Percentiles rank a stretch among this genome's conserved stretches.
phyloP scores from a whole-genome alignment of 2,113 vertebrate genomes.

The Columba livia region DNA sequence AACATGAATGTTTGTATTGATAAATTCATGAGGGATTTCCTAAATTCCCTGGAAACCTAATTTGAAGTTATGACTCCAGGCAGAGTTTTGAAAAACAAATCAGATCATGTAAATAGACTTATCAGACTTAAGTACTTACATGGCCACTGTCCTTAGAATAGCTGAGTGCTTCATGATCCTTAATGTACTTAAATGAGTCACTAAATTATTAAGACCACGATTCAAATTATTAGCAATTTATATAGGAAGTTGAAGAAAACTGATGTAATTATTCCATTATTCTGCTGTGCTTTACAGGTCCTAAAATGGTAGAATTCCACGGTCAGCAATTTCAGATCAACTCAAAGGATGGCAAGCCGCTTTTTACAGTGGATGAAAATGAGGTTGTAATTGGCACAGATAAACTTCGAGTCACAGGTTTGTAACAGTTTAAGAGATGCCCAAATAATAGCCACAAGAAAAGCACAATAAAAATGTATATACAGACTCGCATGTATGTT shows the following conservation, averaged over 20 bases:
- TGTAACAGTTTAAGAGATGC: neutral
- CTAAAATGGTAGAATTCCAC: constrained; percentile 83
- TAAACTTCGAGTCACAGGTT: constrained; percentile 94
- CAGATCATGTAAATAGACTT: neutral
- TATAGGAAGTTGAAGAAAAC: neutral
- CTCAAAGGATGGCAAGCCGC: constrained; percentile 80
- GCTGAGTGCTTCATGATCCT: neutral
- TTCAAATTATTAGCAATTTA: neutral
- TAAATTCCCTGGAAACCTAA: neutral
- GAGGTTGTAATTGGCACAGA: constrained; percentile 85
- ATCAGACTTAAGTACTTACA: neutral
- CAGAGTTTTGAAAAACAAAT: neutral
- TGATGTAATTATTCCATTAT: neutral
- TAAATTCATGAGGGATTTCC: neutral
- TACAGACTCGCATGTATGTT: neutral
- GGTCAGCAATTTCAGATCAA: constrained; percentile 84
- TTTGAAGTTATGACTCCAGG: neutral
- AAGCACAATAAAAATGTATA: neutral
- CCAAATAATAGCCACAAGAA: neutral
- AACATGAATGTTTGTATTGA: neutral
- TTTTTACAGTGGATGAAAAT: constrained; percentile 88
- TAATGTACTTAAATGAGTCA: neutral
- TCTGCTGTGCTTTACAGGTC: constrained; percentile 78
- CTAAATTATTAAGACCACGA: neutral
- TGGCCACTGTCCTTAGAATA: neutral